phyloP scores from a whole-genome alignment of 2,888 invertebrate species.

The Amitus sp. region DNA sequence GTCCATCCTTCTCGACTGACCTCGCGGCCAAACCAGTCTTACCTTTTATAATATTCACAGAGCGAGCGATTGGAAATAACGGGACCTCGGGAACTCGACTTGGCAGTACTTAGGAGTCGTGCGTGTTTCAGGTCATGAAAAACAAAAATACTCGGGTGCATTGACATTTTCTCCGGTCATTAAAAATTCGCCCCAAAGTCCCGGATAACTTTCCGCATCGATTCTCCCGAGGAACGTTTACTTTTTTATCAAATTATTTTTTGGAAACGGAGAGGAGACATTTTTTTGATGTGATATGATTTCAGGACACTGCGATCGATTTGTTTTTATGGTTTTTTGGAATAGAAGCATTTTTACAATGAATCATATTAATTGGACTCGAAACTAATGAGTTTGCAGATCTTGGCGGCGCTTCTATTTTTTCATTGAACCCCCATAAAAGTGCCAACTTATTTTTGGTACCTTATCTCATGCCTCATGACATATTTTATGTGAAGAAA shows the following conservation, averaged over 20 bases:
- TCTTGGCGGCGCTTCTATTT: too few relatives aligned
- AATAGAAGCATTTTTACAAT: too few relatives aligned
- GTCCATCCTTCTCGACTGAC: conserved; percentile 50
- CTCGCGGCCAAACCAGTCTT: conserved; percentile 37
- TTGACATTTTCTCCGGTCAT: background rate
- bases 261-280: too few relatives aligned
- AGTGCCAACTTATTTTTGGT: background rate
- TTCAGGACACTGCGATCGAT: too few relatives aligned
- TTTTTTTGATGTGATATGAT: too few relatives aligned
- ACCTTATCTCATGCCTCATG: background rate
- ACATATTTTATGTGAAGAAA: background rate
- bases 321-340: too few relatives aligned
- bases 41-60: conserved; percentile 58
- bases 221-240: too few relatives aligned
- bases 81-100: conserved; percentile 45
- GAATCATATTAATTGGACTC: too few relatives aligned
- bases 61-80: conserved; percentile 50
- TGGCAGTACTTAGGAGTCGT: conserved; percentile 20
- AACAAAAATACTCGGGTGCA: background rate
- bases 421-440: too few relatives aligned
- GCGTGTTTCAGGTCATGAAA: conserved; percentile 12
- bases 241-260: too few relatives aligned
- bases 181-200: background rate
- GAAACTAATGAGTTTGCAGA: too few relatives aligned
- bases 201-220: background rate